Base-by-base conservation (phyloP, 2,113 vertebrate species). In the Meles meles region DNA sequence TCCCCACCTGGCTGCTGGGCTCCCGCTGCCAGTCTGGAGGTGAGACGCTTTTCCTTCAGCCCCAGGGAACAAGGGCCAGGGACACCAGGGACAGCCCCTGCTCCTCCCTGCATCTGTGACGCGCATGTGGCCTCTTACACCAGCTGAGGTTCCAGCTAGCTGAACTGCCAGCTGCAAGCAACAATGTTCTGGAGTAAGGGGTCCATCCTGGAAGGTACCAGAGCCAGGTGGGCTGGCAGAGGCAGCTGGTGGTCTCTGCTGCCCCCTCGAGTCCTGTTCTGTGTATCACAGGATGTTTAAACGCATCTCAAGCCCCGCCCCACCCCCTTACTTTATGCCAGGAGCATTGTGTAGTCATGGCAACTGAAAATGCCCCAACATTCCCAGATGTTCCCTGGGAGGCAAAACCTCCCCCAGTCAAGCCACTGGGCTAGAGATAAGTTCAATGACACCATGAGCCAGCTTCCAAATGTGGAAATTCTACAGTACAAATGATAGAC, bases 241-340 rank as follows among this genome's bases (percentile, higher is more conserved):
- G 18, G 83, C 39, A 55, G 14, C 93, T 12, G 52, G 52, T 84
- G 91, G 93, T 95, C 96, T 98, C 91, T 98, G 97, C 95, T 94
- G 97, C 97, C 93, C 88, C 52, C 97, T 97, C 71, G 88, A 23
- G 5, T 7, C 29, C 74, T 13, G 25, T 49, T 37, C 18, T 77
- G 27, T 90, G 52, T 42, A 18, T 37, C 29, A 0, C 20, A 27
- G 21, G 57, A n/a, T 49, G 29, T 65, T 59, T 17, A 37, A 2
- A 29, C 21, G 15, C 4, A 29, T 72, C 76, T 61, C 5, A 80
- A 52, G 23, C 29, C 49, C 49, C 49, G 14, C 49, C 29, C 23
- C 52, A 17, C 52, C 7, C 7, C 14, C 25, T 37, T 1, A 37
- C 85, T 14, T 49, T 5, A 31, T 14, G 14, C 34, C 59, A 34